These are phyloP conservation scores for Strigamia crassipes DNA, from an alignment of 2,888 invertebrate genomes.

Conservation along the genomic window DNA sequence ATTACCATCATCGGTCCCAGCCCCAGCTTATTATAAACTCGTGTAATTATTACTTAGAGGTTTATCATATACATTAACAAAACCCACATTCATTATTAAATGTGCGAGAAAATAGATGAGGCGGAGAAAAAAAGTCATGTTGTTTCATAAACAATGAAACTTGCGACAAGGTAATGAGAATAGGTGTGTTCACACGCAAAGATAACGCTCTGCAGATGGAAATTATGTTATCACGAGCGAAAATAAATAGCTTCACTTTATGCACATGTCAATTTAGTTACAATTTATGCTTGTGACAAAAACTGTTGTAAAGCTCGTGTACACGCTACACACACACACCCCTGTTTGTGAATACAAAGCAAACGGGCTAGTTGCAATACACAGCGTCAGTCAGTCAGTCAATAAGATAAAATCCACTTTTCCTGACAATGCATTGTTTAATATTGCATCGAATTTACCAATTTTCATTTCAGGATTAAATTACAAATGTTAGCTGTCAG, in stretches of 20 bases:
- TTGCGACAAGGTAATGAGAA: conserved; percentile 26
- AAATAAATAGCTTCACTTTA: conserved; percentile 17
- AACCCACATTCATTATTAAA: conserved; percentile 22
- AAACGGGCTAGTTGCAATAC: not conserved
- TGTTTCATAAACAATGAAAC: conserved; percentile 16
- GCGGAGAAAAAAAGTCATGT: not conserved
- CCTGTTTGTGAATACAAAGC: not conserved
- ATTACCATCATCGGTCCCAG: not conserved
- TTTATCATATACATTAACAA: conserved; percentile 1
- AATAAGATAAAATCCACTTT: not conserved
- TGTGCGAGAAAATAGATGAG: not conserved
- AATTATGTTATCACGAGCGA: conserved; percentile 26
- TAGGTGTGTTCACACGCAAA: conserved; percentile 24
- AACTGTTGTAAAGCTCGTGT: not conserved
- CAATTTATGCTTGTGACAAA: not conserved
- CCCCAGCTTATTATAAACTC: not conserved
- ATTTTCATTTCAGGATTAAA: not conserved
- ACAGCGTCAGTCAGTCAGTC: too few relatives aligned
- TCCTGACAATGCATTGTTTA: not conserved
- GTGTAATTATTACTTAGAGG: conserved; percentile 26
- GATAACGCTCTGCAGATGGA: conserved; percentile 1
- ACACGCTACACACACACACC: not conserved
- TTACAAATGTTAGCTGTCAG: not conserved
- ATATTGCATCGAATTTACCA: not conserved
- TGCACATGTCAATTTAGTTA: not conserved